Percentiles rank a stretch among this genome's conserved stretches.
Conservation (phyloP, 2,113 vertebrate species). For the Tapirus terrestris region DNA sequence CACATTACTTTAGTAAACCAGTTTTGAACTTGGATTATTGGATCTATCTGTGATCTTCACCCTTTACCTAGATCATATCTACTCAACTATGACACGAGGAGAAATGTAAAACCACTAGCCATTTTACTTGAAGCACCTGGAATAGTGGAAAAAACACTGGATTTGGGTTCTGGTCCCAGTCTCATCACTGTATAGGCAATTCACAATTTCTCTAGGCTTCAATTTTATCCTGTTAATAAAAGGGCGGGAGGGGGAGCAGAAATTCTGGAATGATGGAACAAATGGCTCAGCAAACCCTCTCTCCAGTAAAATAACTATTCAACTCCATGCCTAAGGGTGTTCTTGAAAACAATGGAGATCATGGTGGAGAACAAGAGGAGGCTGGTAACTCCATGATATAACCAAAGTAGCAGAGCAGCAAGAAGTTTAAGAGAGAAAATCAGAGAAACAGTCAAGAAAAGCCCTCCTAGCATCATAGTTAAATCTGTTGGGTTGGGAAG, state of each 20-base stretch:
- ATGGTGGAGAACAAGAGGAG: neutral
- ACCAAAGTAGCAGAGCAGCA: neutral
- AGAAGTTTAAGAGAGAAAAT: neutral
- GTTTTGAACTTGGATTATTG: neutral
- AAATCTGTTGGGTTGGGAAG: neutral
- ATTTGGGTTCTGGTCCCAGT: neutral
- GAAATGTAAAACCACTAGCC: neutral
- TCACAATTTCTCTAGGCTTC: conserved; percentile 27
- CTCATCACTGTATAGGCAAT: neutral
- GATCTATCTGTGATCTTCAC: neutral
- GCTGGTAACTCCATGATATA: neutral
- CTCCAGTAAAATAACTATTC: neutral
- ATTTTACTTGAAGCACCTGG: neutral
- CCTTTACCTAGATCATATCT: neutral
- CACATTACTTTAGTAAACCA: neutral
- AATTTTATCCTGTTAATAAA: conserved; percentile 28
- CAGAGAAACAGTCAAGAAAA: neutral
- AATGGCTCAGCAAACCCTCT: neutral
- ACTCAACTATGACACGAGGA: neutral
- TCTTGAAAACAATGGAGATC: neutral
- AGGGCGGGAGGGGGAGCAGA: fast-evolving
- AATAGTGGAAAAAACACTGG: neutral
- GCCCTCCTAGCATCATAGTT: neutral
- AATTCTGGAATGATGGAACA: neutral
- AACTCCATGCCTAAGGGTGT: neutral